Base-by-base conservation (phyloP, 2,888 invertebrate species). In the Eupsilia transversa region DNA sequence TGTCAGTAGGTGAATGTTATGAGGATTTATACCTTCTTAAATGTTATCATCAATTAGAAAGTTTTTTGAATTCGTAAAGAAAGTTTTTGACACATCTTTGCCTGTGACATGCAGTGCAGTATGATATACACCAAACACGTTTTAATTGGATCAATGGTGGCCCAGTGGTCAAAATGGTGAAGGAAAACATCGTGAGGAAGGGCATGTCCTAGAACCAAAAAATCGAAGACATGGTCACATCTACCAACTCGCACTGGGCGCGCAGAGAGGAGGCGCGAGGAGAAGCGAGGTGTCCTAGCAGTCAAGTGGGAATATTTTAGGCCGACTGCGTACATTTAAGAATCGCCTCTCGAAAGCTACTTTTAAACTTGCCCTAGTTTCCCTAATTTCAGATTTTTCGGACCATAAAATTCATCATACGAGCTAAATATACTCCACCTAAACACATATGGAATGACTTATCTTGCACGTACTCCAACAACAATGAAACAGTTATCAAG, bases 401-500 rank as follows among this genome's bases (percentile, higher is more conserved):
- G 5, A 23, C 23, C 14, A 23, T 38, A 27, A 23, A 9, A 61
- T 27, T 20, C 38, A 27, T 60, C 27, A 61, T 9, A 20, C 1
- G 27, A 27, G n/a, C 27, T 67, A 12, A 70, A 30, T 41, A 20
- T 20, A 46, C 30, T 70, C 5, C 1, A 20, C 35, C 14, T 56
- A 74, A 78, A 46, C 27, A 73, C 20, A 57, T 17, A n/a, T 52
- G 41, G 46, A 59, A 77, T 43, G n/a, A 35, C 30, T 52, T 38
- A 80, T 81, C 64, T 59, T 14, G 65, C 82, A 77, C 77, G 43
- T 56, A 77, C 12, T 49, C 3, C 0, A 46, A 49, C 67, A 65
- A 72, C 61, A 79, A 60, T 68, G 80, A 80, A 65, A 69, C 69
- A 59, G 66, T 84, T 80, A 84, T 84, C 65, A 80, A 81, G 66